phyloP scores from a whole-genome alignment of 1,140 invertebrate species.

The Drosophila equinoxialis region DNA sequence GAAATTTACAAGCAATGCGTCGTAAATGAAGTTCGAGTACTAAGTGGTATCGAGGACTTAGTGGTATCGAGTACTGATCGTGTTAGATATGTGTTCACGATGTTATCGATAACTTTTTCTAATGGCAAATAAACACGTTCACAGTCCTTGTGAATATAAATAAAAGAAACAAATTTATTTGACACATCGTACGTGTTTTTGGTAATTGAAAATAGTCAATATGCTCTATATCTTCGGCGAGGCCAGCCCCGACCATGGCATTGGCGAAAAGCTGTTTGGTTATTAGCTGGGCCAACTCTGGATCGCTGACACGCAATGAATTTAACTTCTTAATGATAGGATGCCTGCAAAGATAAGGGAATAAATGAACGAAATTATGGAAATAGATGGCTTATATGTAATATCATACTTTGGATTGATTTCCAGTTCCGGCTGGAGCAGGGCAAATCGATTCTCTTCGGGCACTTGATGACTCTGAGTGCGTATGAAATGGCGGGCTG shows the following conservation, averaged over 20 bases:
- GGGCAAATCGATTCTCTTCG: constrained; percentile 92
- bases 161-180: too few relatives aligned
- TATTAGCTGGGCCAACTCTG: constrained; percentile 92
- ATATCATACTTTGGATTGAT: constrained; percentile 92
- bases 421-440: constrained; percentile 95
- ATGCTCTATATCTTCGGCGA: constrained; percentile 98
- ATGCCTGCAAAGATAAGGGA: constrained; percentile 86
- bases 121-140: too few relatives aligned
- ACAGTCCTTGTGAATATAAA: too few relatives aligned
- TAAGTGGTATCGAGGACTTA: too few relatives aligned
- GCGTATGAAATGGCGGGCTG: constrained; percentile 95
- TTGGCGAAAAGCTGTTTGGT: constrained; percentile 96
- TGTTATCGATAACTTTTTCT: too few relatives aligned
- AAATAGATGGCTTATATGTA: not conserved
- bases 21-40: too few relatives aligned
- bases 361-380: not conserved
- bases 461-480: constrained; percentile 93
- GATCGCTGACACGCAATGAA: constrained; percentile 88
- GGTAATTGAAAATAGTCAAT: too few relatives aligned
- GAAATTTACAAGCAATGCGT: too few relatives aligned
- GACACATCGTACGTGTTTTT: too few relatives aligned
- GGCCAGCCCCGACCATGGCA: constrained; percentile 96
- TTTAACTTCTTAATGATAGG: constrained; percentile 95
- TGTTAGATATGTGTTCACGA: too few relatives aligned
- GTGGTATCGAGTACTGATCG: too few relatives aligned